Evolutionary conservation across 2,797 vertebrate species (phyloP), one percentile per base, ranked within the genome.

Genomic region (Mormyrus proboscirostris): DNA sequence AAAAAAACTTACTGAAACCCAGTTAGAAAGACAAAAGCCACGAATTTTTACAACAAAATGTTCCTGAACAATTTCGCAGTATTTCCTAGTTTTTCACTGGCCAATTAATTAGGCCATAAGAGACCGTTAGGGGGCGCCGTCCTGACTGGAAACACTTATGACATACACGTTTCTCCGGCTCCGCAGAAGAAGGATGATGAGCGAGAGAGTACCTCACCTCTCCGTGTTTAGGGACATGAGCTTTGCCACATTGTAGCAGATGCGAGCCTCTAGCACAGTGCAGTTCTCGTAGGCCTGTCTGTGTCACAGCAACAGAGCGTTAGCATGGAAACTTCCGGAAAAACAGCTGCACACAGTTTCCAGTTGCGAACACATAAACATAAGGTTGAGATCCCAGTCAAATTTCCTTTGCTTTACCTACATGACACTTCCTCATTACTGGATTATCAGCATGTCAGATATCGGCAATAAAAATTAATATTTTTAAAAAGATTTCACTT

Each of bases 201-300:
- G 50, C 2, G 4, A 53, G 4, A 16, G 51, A 5, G 9, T 1
- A 6, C 2, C 89, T 88, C 95, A 99, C 98, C 98, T 97, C 92
- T 99, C 97, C 0, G 96, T 97, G 0, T 98, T 98, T 0, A 99
- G 97, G 88, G 97, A 94, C 98, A 99, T 99, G 10, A 99, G 95
- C 25, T 96, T 96, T 90, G 98, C 98, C 93, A 99, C 98, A 0
- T 99, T 97, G 92, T 98, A 99, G 91, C 98, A 99, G 16, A 97
- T 97, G 2, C 98, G 97, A 2, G 98, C 98, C 93, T 99, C 98
- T 69, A 99, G 95, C 14, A 99, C 98, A 0, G 95, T 96, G 93
- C 98, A 99, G 94, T 99, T 98, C 92, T 97, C 94, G 2, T 99
- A 99, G 12, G 97, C 98, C 92, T 98, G 98, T 91, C 98, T 99